Evolutionary conservation across 2,888 invertebrate species (phyloP).

Genomic region (Limnephilus rhombicus): DNA sequence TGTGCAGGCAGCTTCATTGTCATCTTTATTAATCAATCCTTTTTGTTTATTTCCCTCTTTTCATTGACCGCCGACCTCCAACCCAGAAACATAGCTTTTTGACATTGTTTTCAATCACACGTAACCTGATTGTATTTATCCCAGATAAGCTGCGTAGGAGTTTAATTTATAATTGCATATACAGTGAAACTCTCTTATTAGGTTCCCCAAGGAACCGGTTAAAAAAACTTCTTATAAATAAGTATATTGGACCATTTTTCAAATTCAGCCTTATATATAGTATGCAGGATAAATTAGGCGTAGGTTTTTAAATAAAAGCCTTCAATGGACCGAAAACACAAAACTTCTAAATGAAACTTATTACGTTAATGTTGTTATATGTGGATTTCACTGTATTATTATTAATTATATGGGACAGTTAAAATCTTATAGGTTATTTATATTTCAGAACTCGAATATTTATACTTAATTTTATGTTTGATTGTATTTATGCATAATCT

Average conservation of each 20-base stretch:
- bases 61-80: neutral
- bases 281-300: neutral
- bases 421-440: slow-evolving; percentile 45
- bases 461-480: slow-evolving; percentile 41
- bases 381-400: slow-evolving; percentile 20
- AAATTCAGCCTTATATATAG: too few species aligned
- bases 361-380: neutral
- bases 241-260: too few species aligned
- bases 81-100: neutral
- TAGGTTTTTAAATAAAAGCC: neutral
- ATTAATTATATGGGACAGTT: slow-evolving; percentile 30
- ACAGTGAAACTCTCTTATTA: neutral
- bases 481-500: slow-evolving; percentile 48
- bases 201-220: too few species aligned
- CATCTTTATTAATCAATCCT: neutral
- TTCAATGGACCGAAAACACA: neutral
- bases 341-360: neutral
- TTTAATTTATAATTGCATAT: neutral
- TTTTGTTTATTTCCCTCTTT: neutral
- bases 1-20: neutral
- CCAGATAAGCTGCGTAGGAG: neutral
- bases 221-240: too few species aligned
- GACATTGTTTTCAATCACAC: neutral
- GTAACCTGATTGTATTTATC: neutral
- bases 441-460: slow-evolving; percentile 36